A percentile compares a stretch with the other conserved stretches of the same genome.
Conservation (phyloP, 1,140 invertebrate species). For the Papilio xuthus region DNA sequence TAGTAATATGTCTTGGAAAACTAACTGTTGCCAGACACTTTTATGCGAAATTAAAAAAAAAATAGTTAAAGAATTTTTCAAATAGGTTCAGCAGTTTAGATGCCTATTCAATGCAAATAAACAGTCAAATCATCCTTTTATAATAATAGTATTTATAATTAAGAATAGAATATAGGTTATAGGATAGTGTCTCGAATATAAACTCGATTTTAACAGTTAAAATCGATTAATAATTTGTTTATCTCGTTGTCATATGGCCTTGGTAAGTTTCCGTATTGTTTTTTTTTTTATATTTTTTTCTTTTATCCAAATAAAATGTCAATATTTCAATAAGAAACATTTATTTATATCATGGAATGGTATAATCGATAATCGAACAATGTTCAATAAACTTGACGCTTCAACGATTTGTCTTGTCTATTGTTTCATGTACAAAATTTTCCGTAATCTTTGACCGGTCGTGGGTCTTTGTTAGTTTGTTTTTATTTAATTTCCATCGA, state of each 20-base stretch:
- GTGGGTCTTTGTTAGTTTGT: constrained; percentile 5
- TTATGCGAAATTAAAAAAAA: no score
- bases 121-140: no score
- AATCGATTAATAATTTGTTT: constrained; percentile 16
- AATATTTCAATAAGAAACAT: constrained; percentile 20
- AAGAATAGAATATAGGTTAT: not conserved
- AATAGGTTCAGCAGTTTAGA: no score
- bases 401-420: constrained; percentile 28
- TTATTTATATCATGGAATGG: not conserved
- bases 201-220: constrained; percentile 26
- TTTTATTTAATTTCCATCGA: not conserved
- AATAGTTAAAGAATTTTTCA: no score
- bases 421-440: constrained; percentile 37
- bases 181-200: not conserved
- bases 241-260: constrained; percentile 10
- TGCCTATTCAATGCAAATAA: no score
- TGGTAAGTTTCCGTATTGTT: constrained; percentile 6
- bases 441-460: constrained; percentile 24
- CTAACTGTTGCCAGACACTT: no score
- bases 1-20: no score
- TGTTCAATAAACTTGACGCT: constrained; percentile 17
- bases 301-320: constrained; percentile 10
- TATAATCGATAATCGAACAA: not conserved
- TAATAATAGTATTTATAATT: no score
- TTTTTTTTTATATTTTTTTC: not conserved